Base-by-base conservation (phyloP, 2,113 vertebrate species). In the Prietella phreatophila region DNA sequence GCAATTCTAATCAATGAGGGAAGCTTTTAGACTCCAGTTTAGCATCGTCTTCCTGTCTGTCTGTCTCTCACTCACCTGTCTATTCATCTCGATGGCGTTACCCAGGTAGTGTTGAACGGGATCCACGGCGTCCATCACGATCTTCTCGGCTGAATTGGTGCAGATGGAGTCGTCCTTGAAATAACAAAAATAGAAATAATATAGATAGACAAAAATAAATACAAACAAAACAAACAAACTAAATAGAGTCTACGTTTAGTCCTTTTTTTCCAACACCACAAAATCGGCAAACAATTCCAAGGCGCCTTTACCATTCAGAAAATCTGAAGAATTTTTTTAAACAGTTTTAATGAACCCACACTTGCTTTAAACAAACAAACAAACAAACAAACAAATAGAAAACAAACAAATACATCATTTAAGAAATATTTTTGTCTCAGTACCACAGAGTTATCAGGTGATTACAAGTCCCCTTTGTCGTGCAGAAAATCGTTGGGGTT, bases 1-100 rank as follows among this genome's bases (percentile, higher is more conserved):
- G 17, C 30, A 7, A 71, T 36, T 36, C 30, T 69, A 33, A 69
- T 15, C 33, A 33, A 63, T 27, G 11, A 63, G 25, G 25, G 30
- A 33, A 33, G 33, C 19, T 39, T 73, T 0, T 39, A 20, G 33
- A 4, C 8, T 73, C 19, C 33, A 20, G 67, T 10, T 73, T 8
- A 20, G 33, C 19, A 73, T 22, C 5, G 5, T n/a, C 13, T 15
- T 4, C 9, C 13, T 15, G 5, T 15, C 63, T 11, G 1, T 50
- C 42, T 50, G 2, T 50, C 9, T 47, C 30, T 79, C 76, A 9
- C 85, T 39, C 36, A 91, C 90, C 90, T 91, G 83, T 91, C 88
- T 86, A 47, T 89, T 91, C 19, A 88, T 75, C 71, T 88, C 42
- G 13, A 91, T 33, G 58, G 86, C 11, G 9, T 79, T 33, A 80